phyloP scores from a whole-genome alignment of 2,888 invertebrate genomes.

The Cryptocheilus praepositus region DNA sequence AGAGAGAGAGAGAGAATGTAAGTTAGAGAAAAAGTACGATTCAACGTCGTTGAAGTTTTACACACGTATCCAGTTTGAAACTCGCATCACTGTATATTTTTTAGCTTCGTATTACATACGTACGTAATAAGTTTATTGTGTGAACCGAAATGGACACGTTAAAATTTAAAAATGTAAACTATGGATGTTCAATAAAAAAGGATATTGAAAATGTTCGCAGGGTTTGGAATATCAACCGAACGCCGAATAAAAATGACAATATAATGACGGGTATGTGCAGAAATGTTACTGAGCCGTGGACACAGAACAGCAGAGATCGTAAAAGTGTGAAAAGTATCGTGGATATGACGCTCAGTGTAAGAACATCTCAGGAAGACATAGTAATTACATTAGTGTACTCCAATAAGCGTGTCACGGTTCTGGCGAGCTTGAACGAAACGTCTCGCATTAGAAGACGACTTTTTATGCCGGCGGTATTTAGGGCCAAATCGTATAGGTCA shows the following conservation, averaged over 20 bases:
- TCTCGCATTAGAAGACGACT: conserved; percentile 77
- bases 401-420: conserved; percentile 79
- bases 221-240: too few relatives aligned
- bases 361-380: conserved; percentile 77
- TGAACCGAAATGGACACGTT: background rate
- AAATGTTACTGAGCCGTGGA: too few relatives aligned
- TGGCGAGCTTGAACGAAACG: conserved; percentile 78
- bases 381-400: conserved; percentile 80
- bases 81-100: conserved; percentile 43
- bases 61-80: conserved; percentile 33
- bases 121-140: conserved; percentile 31
- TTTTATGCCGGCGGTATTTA: conserved; percentile 80
- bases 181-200: conserved; percentile 26
- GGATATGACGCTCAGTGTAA: too few relatives aligned
- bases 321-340: background rate
- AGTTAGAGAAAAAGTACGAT: background rate
- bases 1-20: background rate
- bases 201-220: conserved; percentile 10
- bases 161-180: conserved; percentile 14
- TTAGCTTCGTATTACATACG: conserved; percentile 42
- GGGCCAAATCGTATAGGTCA: conserved; percentile 83
- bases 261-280: too few relatives aligned
- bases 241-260: too few relatives aligned
- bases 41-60: conserved; percentile 3
- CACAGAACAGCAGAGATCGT: background rate